Evolutionary conservation across 1,140 invertebrate species (phyloP), one percentile per base, ranked within the genome.

Genomic region (Lordiphosa mommai): DNA sequence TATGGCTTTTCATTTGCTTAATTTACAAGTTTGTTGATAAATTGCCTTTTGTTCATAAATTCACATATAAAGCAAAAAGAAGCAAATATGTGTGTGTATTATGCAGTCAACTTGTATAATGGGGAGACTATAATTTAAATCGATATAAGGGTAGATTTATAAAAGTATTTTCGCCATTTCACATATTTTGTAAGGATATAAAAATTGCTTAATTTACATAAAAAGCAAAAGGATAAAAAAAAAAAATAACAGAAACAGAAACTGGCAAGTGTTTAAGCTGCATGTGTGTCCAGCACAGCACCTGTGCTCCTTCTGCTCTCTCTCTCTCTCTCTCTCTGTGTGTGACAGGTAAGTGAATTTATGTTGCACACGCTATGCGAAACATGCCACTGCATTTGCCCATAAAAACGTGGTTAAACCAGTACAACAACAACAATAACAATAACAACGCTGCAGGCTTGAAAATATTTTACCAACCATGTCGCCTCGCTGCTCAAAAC

Each of bases 351-450:
- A 74, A 70, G 65, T 74, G 70, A 79, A 79, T 79, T 79, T 79
- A 79, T 79, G 74, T 74, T 79, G 74, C 74, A 80, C 74, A 70
- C 49, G 65, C 48, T 70, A 80, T 80, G 74, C 70, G 74, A 79
- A 79, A 79, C 70, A 74, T 79, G 74, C 74, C 74, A 80, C 74
- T 79, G 74, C 70, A 73, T 80, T 61, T 79, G 70, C 27, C 59
- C 74, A 79, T 82, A 74, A 79, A 80, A 73, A 61, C 55, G 69
- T 72, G 61, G 23, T 44, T n/a, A 6, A 40, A 38, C 46, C 29
- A 16, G 17, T 7, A 27, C 23, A 27, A 27, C 40, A 20, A 9
- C 47, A 7, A 51, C 13, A 10, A 32, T 8, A 58, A 23, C 52
- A 49, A 49, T 32, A 60, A 49, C 48, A 41, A 40, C 29, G 37